A percentile compares a stretch with the other conserved stretches of the same genome.
Conservation (phyloP, 1,140 invertebrate species). For the Chionoecetes opilio region DNA sequence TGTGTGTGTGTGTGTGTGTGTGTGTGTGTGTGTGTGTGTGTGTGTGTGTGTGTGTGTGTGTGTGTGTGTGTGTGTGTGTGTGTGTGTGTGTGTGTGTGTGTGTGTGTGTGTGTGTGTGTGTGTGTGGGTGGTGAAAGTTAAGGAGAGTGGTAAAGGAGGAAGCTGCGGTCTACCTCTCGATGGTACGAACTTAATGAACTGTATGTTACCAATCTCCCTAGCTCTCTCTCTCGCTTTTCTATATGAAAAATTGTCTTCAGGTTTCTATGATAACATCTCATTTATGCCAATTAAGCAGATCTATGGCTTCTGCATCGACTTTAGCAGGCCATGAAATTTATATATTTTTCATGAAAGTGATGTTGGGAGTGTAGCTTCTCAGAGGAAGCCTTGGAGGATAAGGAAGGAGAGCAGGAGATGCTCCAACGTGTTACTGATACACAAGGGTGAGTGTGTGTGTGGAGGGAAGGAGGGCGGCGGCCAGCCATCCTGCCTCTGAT, state of each 20-base stretch:
- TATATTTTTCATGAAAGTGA: background rate
- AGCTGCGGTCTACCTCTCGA: background rate
- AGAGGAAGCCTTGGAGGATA: background rate
- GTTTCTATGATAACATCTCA: background rate
- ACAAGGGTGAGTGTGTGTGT: background rate
- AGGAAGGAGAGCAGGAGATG: background rate
- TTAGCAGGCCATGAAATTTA: background rate
- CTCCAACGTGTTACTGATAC: no score
- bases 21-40: constrained; percentile 67
- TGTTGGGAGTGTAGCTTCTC: background rate
- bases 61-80: constrained; percentile 67
- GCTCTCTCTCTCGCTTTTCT: constrained; percentile 29
- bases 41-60: constrained; percentile 68
- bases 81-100: constrained; percentile 66
- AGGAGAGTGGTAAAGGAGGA: constrained; percentile 7
- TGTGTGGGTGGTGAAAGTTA: constrained; percentile 13
- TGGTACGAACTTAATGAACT: constrained; percentile 14
- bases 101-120: constrained; percentile 44
- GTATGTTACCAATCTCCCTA: background rate
- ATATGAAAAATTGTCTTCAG: background rate
- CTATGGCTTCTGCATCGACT: background rate
- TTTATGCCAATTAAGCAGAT: background rate
- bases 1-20: constrained; percentile 38
- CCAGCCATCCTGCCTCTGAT: constrained; percentile 4
- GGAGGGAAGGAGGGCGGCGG: background rate